Conservation (phyloP, 1,140 invertebrate genomes). For the Callitettix versicolor region DNA sequence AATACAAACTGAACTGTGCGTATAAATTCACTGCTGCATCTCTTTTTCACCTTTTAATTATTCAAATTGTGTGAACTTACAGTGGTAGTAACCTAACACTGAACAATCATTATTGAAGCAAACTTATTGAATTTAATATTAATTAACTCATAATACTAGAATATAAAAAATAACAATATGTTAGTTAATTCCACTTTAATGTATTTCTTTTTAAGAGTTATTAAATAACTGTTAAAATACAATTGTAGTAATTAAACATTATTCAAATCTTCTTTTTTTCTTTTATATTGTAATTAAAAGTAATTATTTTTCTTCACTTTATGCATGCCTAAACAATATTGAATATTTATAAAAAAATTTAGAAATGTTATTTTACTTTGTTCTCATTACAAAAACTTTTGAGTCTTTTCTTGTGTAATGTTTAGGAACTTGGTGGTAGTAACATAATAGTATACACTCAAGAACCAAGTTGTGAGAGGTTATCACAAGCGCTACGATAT, state of each 20-base stretch:
- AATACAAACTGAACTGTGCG: not conserved
- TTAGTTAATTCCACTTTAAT: too few species aligned
- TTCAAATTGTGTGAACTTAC: not conserved
- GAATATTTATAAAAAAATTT: too few species aligned
- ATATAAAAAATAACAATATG: not conserved
- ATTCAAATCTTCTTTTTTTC: too few species aligned
- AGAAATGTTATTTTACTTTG: too few species aligned
- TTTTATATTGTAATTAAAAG: too few species aligned
- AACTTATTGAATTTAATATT: not conserved
- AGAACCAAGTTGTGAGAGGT: constrained; percentile 11
- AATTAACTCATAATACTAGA: not conserved
- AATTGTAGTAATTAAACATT: too few species aligned
- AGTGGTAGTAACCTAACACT: not conserved
- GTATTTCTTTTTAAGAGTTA: too few species aligned
- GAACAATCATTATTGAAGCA: not conserved
- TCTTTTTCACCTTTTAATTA: not conserved
- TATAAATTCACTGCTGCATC: not conserved
- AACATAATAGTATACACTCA: constrained; percentile 16
- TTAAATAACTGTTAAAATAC: too few species aligned
- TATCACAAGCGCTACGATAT: constrained; percentile 4
- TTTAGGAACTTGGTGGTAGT: constrained; percentile 8
- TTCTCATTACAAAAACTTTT: too few species aligned
- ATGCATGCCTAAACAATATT: too few species aligned
- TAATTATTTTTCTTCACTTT: too few species aligned
- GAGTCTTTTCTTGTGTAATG: not conserved